These are phyloP conservation scores for Stomatorhinus ivindoensis DNA, from an alignment of 2,113 vertebrate genomes.

Conservation along the genomic window DNA sequence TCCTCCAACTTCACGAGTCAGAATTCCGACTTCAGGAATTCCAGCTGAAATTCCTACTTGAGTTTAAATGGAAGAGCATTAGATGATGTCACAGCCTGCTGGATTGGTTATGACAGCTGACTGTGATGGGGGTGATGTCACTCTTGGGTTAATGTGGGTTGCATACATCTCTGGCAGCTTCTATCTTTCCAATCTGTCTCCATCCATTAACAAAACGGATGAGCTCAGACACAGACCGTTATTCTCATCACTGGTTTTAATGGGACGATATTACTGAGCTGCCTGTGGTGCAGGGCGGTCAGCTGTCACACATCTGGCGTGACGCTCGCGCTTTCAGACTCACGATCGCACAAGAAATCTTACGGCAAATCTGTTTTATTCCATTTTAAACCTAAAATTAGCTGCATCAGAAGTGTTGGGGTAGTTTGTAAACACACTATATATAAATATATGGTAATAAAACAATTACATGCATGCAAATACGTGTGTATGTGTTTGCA, in stretches of 20 bases:
- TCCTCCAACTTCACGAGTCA: background rate
- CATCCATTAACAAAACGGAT: background rate
- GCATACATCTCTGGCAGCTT: background rate
- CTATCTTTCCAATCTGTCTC: background rate
- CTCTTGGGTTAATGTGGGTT: background rate
- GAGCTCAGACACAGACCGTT: background rate
- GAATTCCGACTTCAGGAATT: background rate
- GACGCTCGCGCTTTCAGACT: too few relatives aligned
- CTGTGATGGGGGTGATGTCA: background rate
- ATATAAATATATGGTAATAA: too few relatives aligned
- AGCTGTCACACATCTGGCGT: too few relatives aligned
- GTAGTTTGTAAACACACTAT: too few relatives aligned
- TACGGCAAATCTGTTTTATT: too few relatives aligned
- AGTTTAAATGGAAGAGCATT: background rate
- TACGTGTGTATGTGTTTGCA: too few relatives aligned
- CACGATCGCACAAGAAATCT: too few relatives aligned
- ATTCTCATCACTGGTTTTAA: background rate
- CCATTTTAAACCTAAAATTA: too few relatives aligned
- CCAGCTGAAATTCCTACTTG: background rate
- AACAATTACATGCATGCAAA: too few relatives aligned
- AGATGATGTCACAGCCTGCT: background rate
- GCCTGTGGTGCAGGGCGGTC: background rate
- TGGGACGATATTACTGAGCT: background rate
- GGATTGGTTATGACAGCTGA: background rate
- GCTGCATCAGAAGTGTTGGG: too few relatives aligned